A percentile compares a stretch with the other conserved stretches of the same genome.
Evolutionary conservation across 2,888 invertebrate species (phyloP).

Genomic region (Catocala sponsa): DNA sequence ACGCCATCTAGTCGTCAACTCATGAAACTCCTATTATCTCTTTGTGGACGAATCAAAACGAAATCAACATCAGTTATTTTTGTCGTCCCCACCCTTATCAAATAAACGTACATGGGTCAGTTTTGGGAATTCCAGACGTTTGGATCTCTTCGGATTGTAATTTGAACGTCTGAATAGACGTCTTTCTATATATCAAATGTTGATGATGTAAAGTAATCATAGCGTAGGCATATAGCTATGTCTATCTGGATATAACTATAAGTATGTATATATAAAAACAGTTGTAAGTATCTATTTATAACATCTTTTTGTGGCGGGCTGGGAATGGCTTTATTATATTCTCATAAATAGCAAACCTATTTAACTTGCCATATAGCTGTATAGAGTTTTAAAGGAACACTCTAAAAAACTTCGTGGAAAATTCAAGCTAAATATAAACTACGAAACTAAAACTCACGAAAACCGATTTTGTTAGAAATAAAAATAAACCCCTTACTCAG

Average conservation of each 20-base stretch:
- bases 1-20: slow-evolving; percentile 69
- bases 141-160: slow-evolving; percentile 26
- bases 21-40: slow-evolving; percentile 82
- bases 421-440: background rate
- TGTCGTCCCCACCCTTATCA: slow-evolving; percentile 81
- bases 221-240: too few relatives aligned
- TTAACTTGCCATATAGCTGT: too few relatives aligned
- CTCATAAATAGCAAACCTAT: too few relatives aligned
- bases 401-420: background rate
- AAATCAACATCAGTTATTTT: slow-evolving; percentile 85
- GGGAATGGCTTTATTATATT: too few relatives aligned
- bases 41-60: slow-evolving; percentile 80
- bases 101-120: slow-evolving; percentile 69
- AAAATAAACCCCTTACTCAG: background rate
- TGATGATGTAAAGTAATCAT: background rate
- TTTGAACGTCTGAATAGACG: slow-evolving; percentile 11
- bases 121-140: slow-evolving; percentile 29
- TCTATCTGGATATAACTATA: too few relatives aligned
- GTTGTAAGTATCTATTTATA: too few relatives aligned
- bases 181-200: background rate
- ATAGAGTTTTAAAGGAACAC: slow-evolving; percentile 1
- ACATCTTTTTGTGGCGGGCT: too few relatives aligned
- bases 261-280: too few relatives aligned
- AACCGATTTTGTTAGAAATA: background rate
- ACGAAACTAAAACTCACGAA: background rate